Base-by-base conservation (phyloP, 92 coral and sea anemone species). In the Meandrina meandrites region DNA sequence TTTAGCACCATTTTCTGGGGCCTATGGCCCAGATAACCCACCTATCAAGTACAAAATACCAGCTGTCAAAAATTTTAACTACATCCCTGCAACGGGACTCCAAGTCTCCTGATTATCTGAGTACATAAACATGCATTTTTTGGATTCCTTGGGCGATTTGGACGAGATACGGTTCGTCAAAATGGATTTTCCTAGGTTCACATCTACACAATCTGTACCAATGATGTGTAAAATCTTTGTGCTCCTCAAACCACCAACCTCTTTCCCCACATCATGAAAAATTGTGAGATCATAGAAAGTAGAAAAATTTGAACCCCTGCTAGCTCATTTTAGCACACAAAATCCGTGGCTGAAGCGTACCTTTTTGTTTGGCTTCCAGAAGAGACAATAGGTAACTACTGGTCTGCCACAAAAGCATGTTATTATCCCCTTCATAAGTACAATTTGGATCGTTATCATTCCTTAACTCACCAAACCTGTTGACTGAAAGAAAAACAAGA, bases 371-470 rank as follows among this genome's bases (percentile, higher is more conserved):
- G 66, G 93, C 91, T 51, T 95, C 98, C 45, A 91, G 74, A 31
- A 93, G 90, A 34, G 97, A 84, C 72, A 97, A 91, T 10, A 97
- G 93, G 77, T 95, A 97, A 71, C 95, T 97, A 58, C 99, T 97
- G 31, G 94, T 97, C 57, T 97, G 99, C 36, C 96, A 95, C 75
- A 97, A 89, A 37, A 97, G 78, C 92, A 97, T 79, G 86, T 97
- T 97, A 37, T 97, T 97, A 68, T 97, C 99, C 3, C 98, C 99
- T 82, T 97, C 99, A 67, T 97, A 97, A 0, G 99, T 97, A 77
- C 96, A 93, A 89, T 97, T 97, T 0, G 99, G 99, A 42, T 97
- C 99, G 88, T 97, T 93, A 75, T 97, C 98, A 86, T 97, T 95
- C 14, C 99, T 82, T 27, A 97, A 90, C 47, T 88, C 97, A 81